phyloP scores from a whole-genome alignment of 2,888 invertebrate species.

The Hylaea fasciaria region DNA sequence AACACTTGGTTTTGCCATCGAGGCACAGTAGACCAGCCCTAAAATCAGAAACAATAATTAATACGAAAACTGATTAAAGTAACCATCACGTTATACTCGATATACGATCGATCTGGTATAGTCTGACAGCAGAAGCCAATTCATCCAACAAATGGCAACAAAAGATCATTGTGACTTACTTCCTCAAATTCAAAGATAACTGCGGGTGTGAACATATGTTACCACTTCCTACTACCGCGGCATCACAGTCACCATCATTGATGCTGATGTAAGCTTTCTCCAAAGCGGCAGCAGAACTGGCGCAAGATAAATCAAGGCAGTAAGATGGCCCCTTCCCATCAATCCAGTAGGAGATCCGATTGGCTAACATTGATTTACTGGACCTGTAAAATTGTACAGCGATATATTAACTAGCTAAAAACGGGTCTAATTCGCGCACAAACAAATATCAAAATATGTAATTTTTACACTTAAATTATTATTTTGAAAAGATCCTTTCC shows the following conservation, averaged over 20 bases:
- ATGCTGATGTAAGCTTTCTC: constrained; percentile 61
- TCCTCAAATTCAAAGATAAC: constrained; percentile 53
- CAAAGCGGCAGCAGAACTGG: constrained; percentile 61
- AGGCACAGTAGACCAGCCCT: constrained; percentile 54
- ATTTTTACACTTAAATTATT: too few relatives aligned
- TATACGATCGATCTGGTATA: too few relatives aligned
- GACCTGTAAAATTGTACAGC: constrained; percentile 44
- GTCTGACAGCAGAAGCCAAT: too few relatives aligned
- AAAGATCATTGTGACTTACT: constrained; percentile 41
- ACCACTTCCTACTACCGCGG: constrained; percentile 86
- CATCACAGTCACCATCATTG: constrained; percentile 62
- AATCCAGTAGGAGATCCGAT: constrained; percentile 70
- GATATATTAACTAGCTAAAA: too few relatives aligned
- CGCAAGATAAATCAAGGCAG: constrained; percentile 57
- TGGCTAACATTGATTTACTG: constrained; percentile 66
- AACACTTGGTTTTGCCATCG: constrained; percentile 94
- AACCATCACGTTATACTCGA: too few relatives aligned
- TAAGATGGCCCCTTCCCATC: constrained; percentile 66
- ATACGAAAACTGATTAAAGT: too few relatives aligned
- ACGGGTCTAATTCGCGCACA: too few relatives aligned
- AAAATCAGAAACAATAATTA: constrained; percentile 8
- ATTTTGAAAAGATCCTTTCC: too few relatives aligned
- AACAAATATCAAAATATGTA: too few relatives aligned
- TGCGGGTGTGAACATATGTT: constrained; percentile 83
- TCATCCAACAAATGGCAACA: too few relatives aligned